Base-by-base conservation (phyloP, 2,113 vertebrate genomes). In the Platichthys stellatus region DNA sequence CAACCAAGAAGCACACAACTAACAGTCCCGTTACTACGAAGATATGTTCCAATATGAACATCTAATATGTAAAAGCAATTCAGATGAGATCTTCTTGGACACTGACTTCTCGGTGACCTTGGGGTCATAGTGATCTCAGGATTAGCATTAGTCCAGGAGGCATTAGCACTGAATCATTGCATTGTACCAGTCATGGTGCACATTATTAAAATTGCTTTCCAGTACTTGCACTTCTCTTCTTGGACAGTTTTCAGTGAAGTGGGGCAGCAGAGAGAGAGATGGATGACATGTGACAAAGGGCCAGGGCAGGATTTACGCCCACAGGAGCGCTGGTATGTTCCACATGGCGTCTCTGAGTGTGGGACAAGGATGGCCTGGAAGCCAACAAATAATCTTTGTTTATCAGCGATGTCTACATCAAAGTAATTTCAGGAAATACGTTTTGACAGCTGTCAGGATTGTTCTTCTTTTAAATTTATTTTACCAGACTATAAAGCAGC, bases 281-380 rank as follows among this genome's bases (percentile, higher is more conserved):
- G 17, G 57, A 79, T 61, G 56, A 61, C 47, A 53, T 54, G 64
- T 65, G 72, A 71, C 72, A 70, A 43, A 65, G 28, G 23, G 18
- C 20, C 23, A 5, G 35, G 45, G 11, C 20, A n/a, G 51, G 5
- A 51, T 15, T 18, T 51, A 15, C 47, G 18, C 47, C 47, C 47
- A 51, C 38, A 70, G 49, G 35, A 26, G 3, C 0, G 2, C 43
- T 26, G 54, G 20, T 45, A n/a, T 28, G 6, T 45, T 51, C 15
- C 11, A n/a, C 4, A 1, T 54, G 47, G 24, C 18, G 8, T 24
- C 38, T 49, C 43, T 24, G 4, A 63, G 23, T 31, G 15, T 21
- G 23, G 49, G 58, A 35, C 26, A 7, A 28, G 26, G n/a, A 64
- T 24, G n/a, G 51, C 51, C 18, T 9, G 3, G 31, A 63, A 58